phyloP scores from a whole-genome alignment of 2,888 invertebrate species.

The Prostheceraeus crozeri region DNA sequence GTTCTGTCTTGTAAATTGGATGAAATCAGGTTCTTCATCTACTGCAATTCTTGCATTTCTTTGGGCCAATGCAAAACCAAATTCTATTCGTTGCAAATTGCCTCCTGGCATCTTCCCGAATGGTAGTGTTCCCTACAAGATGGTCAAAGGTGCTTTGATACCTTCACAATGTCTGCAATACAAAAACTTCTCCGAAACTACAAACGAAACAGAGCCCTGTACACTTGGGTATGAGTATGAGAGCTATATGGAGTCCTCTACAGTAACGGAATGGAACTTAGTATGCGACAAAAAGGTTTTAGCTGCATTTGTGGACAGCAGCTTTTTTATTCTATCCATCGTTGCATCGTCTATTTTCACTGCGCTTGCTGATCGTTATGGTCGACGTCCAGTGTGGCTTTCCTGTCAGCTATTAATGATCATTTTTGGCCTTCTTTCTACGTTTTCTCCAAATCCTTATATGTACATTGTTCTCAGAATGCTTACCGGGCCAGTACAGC shows the following conservation, averaged over 20 bases:
- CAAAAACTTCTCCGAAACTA: too few species aligned
- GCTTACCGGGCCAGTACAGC: constrained; percentile 22
- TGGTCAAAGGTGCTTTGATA: too few species aligned
- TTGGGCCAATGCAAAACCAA: too few species aligned
- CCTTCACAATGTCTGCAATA: too few species aligned
- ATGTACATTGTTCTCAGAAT: constrained; percentile 25
- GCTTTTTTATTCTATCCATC: constrained; percentile 29
- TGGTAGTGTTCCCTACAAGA: too few species aligned
- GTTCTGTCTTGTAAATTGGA: too few species aligned
- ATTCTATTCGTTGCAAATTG: too few species aligned
- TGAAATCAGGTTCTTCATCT: too few species aligned
- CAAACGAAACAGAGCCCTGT: too few species aligned
- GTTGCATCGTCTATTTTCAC: constrained; percentile 25
- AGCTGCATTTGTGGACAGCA: constrained; percentile 28
- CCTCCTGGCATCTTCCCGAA: too few species aligned
- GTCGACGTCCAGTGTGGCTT: constrained; percentile 29
- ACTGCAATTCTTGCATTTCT: too few species aligned
- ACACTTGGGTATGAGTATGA: constrained; percentile 30
- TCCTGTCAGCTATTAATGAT: neutral
- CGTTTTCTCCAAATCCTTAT: constrained; percentile 19
- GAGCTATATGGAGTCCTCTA: constrained; percentile 13
- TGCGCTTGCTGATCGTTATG: constrained; percentile 33
- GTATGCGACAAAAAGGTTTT: constrained; percentile 32
- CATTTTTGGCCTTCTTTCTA: constrained; percentile 19
- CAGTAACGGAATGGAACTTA: constrained; percentile 35